A percentile compares a stretch with the other conserved stretches of the same genome.
Evolutionary conservation across 2,113 vertebrate species (phyloP).

Genomic region (Pygoscelis antarcticus): DNA sequence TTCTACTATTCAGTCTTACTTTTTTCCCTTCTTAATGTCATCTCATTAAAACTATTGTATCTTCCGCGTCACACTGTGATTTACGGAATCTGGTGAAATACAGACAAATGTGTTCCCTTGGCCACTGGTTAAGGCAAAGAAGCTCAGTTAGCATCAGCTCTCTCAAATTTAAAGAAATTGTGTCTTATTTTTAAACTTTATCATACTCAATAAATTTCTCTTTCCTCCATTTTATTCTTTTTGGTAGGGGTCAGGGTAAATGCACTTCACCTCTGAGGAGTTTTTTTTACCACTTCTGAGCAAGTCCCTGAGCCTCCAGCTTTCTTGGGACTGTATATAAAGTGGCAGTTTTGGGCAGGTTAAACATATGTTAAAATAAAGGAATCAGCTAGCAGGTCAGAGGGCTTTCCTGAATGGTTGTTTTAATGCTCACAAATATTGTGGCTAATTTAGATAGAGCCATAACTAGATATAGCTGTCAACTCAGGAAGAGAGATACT

Average conservation of each 20-base stretch:
- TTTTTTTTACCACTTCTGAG: not conserved
- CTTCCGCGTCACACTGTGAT: not conserved
- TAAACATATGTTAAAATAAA: not conserved
- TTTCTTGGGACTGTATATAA: not conserved
- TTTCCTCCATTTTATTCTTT: not conserved
- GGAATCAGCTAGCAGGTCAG: not conserved
- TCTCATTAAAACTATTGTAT: not conserved
- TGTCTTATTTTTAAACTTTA: not conserved
- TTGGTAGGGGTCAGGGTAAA: not conserved
- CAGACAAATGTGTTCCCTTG: not conserved
- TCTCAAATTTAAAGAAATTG: not conserved
- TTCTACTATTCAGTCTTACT: not conserved
- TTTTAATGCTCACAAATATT: not conserved
- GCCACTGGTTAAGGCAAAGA: not conserved
- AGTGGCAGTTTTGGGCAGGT: not conserved
- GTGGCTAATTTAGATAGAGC: not conserved
- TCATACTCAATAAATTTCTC: not conserved
- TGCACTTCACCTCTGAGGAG: not conserved
- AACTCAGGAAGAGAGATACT: not conserved
- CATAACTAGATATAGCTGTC: not conserved
- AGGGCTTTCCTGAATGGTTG: not conserved
- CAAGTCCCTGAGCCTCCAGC: not conserved
- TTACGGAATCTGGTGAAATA: not conserved
- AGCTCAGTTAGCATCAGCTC: not conserved
- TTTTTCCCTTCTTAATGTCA: not conserved